Conservation (phyloP, 2,888 invertebrate genomes). For the Trissonchulus sp. region DNA sequence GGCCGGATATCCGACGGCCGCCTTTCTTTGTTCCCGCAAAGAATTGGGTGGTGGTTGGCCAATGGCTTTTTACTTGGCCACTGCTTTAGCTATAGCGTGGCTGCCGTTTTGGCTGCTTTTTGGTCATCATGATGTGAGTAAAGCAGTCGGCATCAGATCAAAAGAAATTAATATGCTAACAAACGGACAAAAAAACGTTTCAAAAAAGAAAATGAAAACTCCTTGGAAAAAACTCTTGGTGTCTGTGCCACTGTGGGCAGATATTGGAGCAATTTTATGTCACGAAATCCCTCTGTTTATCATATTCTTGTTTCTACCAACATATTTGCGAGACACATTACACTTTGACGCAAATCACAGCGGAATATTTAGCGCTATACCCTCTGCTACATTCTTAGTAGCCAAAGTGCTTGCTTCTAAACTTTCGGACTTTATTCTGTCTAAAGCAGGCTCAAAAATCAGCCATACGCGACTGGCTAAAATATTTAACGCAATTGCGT, state of each 20-base stretch:
- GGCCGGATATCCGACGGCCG: constrained; percentile 25
- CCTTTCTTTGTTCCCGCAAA: constrained; percentile 1
- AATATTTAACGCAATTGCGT: constrained; percentile 28
- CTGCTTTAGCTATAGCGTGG: constrained; percentile 4
- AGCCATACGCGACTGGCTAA: constrained; percentile 1
- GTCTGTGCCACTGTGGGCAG: constrained; percentile 21
- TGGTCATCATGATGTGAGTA: constrained; percentile 16
- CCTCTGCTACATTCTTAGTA: constrained; percentile 14
- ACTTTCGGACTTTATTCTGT: constrained; percentile 17
- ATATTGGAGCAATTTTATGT: constrained; percentile 25
- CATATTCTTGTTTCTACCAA: constrained; percentile 27
- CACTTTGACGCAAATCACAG: neutral
- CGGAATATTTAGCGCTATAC: constrained; percentile 21
- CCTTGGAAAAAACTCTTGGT: constrained; percentile 18
- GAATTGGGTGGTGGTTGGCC: constrained; percentile 25
- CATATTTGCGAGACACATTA: constrained; percentile 29
- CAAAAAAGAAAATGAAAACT: neutral
- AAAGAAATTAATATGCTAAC: neutral
- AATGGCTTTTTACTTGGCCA: constrained; percentile 25
- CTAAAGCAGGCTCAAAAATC: neutral
- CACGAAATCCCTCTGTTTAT: constrained; percentile 30
- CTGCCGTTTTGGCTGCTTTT: constrained; percentile 21
- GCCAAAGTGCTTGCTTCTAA: constrained; percentile 24
- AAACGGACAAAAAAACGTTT: neutral
- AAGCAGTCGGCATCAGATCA: neutral